Evolutionary conservation across 2,113 vertebrate genomes (phyloP).

Genomic region (Hippopotamus amphibius): DNA sequence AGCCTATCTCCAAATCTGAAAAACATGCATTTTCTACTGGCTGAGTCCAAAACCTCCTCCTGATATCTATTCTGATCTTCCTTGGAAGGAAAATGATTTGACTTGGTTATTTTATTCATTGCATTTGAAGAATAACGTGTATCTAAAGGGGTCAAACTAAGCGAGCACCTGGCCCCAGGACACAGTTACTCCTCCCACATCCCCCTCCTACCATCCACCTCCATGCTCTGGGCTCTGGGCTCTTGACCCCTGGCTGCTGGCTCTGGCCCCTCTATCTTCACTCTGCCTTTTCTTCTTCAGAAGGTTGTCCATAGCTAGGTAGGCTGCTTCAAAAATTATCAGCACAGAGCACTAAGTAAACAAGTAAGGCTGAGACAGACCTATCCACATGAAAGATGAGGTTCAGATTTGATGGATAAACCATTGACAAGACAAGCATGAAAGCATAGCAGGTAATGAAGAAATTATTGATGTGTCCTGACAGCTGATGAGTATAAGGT

Average conservation of each 20-base stretch:
- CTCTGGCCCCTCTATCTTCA: neutral
- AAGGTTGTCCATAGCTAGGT: neutral
- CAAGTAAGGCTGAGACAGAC: neutral
- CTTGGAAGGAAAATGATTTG: neutral
- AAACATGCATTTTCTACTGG: neutral
- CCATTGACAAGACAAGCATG: neutral
- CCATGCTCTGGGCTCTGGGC: rapidly evolving
- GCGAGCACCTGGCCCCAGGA: too few species aligned
- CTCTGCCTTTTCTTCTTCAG: neutral
- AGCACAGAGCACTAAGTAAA: neutral
- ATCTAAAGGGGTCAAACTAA: neutral
- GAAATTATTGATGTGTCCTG: neutral
- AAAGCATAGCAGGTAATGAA: neutral
- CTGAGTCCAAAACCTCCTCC: neutral
- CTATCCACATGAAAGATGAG: neutral
- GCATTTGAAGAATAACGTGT: neutral
- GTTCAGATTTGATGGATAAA: neutral
- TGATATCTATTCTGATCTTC: neutral
- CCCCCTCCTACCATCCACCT: neutral
- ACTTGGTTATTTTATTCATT: neutral
- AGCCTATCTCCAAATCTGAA: neutral
- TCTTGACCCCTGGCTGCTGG: neutral
- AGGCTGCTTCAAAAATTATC: neutral
- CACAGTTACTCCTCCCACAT: neutral
- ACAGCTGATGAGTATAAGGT: neutral